Conservation (phyloP, 2,797 vertebrate genomes). For the Acanthis flammea region DNA sequence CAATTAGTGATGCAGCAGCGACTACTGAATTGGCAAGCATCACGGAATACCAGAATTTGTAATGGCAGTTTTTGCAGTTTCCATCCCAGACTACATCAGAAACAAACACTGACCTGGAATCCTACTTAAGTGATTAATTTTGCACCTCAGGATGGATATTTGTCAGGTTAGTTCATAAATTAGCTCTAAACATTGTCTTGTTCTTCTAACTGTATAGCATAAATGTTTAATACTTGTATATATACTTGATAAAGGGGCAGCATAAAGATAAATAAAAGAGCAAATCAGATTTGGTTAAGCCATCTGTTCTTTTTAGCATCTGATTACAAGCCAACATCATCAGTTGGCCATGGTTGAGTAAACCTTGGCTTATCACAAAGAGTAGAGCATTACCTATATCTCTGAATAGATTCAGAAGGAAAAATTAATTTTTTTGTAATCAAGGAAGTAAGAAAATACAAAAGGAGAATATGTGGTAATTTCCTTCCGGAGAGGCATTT, state of each 20-base stretch:
- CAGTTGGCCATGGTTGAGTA: constrained; percentile 15
- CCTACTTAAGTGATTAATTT: not conserved
- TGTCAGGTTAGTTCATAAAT: constrained; percentile 32
- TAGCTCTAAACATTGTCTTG: constrained; percentile 12
- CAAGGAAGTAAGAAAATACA: constrained; percentile 14
- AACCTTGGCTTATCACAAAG: not conserved
- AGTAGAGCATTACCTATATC: not conserved
- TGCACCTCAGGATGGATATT: not conserved
- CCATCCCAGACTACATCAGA: not conserved
- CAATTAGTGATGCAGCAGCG: not conserved
- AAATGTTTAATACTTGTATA: constrained; percentile 20
- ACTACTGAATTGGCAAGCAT: not conserved
- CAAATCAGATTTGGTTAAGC: constrained; percentile 68
- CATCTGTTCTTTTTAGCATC: constrained; percentile 67
- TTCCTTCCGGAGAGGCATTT: constrained; percentile 33
- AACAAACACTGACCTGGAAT: not conserved
- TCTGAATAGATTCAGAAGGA: constrained; percentile 19
- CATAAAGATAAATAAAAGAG: constrained; percentile 62
- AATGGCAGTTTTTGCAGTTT: not conserved
- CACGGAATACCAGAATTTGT: not conserved
- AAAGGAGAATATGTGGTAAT: constrained; percentile 9
- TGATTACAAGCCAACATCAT: constrained; percentile 51
- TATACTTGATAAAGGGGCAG: not conserved
- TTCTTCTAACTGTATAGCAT: constrained; percentile 13
- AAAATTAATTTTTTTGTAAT: not conserved